Base-by-base conservation (phyloP, 2,797 vertebrate genomes). In the Xenops minutus region DNA sequence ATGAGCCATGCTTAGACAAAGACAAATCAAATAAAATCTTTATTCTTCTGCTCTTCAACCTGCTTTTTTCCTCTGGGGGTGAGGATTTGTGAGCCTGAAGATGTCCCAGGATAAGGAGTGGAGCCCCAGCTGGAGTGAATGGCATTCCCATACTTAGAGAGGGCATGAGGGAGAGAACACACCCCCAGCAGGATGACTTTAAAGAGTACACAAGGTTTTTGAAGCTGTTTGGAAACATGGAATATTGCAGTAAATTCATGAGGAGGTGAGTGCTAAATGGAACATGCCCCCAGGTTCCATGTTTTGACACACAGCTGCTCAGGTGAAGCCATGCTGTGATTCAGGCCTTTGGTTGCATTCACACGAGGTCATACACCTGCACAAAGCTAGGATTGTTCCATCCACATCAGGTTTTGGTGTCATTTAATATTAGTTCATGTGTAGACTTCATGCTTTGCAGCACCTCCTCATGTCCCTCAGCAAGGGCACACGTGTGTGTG, bases 141-240 rank as follows among this genome's bases (percentile, higher is more conserved):
- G 19, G 5, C 3, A 0, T 56, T 66, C n/a, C 64, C 1, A 1
- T 20, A 26, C 36, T 55, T 62, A 72, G 44, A 74, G 12, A 8
- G 22, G 37, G 66, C 19, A 19, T 0, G 2, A 49, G 20, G 24
- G 12, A 76, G 14, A 18, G 6, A 14, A 56, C 0, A 8, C 29
- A 62, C 6, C 5, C 21, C 13, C 2, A 0, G 9, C 17, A 48
- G 54, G 10, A 23, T 52, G 30, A 34, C 21, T 88, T 67, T 27
- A 27, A 68, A 67, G 48, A 67, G 18, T 1, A 67, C 30, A 41
- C 21, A 58, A 41, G 37, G 34, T 36, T 58, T 72, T 3, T 30
- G 1, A 43, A 58, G 26, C 20, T n/a, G 24, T 59, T 78, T 55
- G 41, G 32, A 78, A 68, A 51, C 30, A 22, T n/a, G 27, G 26